phyloP scores from a whole-genome alignment of 2,797 vertebrate species.

The Tamandua tetradactyla region DNA sequence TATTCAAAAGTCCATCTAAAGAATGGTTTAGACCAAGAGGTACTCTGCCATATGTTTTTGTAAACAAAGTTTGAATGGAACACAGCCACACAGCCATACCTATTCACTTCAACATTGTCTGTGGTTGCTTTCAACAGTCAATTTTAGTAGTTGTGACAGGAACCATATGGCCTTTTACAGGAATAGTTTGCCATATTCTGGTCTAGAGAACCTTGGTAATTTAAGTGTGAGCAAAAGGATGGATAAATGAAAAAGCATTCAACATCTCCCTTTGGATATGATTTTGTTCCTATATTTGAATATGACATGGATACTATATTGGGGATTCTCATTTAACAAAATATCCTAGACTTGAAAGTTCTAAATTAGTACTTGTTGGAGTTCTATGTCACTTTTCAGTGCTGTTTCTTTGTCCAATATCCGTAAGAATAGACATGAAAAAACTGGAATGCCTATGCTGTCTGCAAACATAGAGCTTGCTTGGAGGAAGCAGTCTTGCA shows the following conservation, averaged over 20 bases:
- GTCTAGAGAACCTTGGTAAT: not conserved
- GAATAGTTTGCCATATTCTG: not conserved
- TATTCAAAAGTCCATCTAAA: slow-evolving; percentile 56
- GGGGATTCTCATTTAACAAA: slow-evolving; percentile 66
- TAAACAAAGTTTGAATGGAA: slow-evolving; percentile 54
- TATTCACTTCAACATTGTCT: not conserved
- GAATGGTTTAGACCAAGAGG: not conserved
- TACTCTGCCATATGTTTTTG: not conserved
- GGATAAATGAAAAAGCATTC: slow-evolving; percentile 19
- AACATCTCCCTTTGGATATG: slow-evolving; percentile 39
- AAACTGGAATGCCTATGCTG: slow-evolving; percentile 4
- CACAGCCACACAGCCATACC: not conserved
- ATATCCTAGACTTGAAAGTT: slow-evolving; percentile 51
- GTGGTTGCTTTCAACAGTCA: not conserved
- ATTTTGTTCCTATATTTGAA: slow-evolving; percentile 63
- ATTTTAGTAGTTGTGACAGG: not conserved
- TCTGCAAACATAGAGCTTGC: not conserved
- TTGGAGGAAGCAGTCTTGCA: not conserved
- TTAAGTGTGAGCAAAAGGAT: slow-evolving; percentile 46
- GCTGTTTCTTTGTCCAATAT: not conserved
- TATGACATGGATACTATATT: slow-evolving; percentile 47
- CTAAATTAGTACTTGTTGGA: slow-evolving; percentile 14
- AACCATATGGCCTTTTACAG: not conserved
- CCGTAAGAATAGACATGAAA: not conserved
- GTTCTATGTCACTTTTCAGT: not conserved